Conservation (phyloP, 2,888 invertebrate species). For the Tiliacea aurago region DNA sequence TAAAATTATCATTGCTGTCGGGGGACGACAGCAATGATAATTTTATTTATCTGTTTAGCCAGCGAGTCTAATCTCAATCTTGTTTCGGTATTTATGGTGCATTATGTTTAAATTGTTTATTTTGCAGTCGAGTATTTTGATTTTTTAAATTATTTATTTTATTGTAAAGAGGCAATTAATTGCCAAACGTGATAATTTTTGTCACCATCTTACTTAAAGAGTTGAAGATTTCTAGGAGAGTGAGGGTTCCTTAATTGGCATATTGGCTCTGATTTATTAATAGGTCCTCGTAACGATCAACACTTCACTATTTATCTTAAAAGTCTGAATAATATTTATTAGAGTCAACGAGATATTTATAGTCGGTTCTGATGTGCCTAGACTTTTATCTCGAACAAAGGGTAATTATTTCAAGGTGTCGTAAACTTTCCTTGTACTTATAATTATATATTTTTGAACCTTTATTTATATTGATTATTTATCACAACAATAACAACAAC, state of each 20-base stretch:
- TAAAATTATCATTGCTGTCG: too few relatives aligned
- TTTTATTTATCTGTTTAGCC: too few relatives aligned
- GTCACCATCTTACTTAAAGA: too few relatives aligned
- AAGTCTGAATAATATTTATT: constrained; percentile 22
- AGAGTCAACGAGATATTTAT: constrained; percentile 26
- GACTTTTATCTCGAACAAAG: constrained; percentile 46
- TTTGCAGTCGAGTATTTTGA: too few relatives aligned
- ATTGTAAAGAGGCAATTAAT: not conserved
- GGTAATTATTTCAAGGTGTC: constrained; percentile 35
- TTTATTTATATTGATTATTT: constrained; percentile 42
- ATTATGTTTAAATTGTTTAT: too few relatives aligned
- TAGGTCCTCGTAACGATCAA: not conserved
- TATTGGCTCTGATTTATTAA: not conserved
- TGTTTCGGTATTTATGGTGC: too few relatives aligned
- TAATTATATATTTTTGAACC: constrained; percentile 17
- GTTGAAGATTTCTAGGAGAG: not conserved
- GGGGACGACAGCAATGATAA: too few relatives aligned
- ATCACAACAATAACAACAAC: constrained; percentile 8
- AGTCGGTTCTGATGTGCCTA: constrained; percentile 3
- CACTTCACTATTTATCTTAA: constrained; percentile 17
- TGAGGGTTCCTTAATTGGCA: not conserved
- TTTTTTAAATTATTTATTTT: too few relatives aligned
- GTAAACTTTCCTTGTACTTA: constrained; percentile 48
- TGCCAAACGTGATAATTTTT: not conserved
- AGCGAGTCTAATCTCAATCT: too few relatives aligned